A percentile compares a stretch with the other conserved stretches of the same genome.
Evolutionary conservation across 2,113 vertebrate species (phyloP).

Genomic region (Clarias gariepinus): DNA sequence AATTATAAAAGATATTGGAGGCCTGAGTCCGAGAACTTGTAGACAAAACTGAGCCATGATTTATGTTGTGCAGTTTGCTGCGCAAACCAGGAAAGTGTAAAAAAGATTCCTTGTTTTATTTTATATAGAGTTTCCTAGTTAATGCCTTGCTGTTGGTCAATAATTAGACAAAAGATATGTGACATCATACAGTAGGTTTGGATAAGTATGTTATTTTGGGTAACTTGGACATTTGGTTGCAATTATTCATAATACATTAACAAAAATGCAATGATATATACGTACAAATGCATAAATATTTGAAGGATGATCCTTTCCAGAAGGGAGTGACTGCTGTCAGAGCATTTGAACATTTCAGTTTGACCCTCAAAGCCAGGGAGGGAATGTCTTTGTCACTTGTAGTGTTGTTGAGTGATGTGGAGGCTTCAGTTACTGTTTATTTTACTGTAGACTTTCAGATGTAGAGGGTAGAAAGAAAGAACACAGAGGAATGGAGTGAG

Average conservation of each 20-base stretch:
- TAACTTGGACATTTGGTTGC: background rate
- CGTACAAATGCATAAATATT: background rate
- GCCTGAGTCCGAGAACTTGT: conserved; percentile 13
- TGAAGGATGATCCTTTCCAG: conserved; percentile 19
- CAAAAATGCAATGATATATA: background rate
- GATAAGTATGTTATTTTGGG: conserved; percentile 27
- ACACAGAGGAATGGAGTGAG: background rate
- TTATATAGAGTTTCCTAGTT: conserved; percentile 20
- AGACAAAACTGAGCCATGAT: conserved; percentile 42
- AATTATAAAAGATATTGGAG: conserved; percentile 30
- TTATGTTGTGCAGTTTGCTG: conserved; percentile 31
- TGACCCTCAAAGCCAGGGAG: conserved; percentile 41
- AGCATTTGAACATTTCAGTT: conserved; percentile 42
- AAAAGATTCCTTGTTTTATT: conserved; percentile 23
- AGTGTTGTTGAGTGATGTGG: conserved; percentile 54
- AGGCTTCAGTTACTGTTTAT: conserved; percentile 57
- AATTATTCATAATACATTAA: background rate
- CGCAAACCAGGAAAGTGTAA: conserved; percentile 34
- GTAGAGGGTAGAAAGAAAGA: conserved; percentile 26
- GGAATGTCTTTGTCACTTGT: conserved; percentile 55
- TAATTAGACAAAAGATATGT: conserved; percentile 20
- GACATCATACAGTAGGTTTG: conserved; percentile 41
- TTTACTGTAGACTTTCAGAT: conserved; percentile 57
- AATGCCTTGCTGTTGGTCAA: conserved; percentile 28
- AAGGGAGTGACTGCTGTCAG: conserved; percentile 35